A percentile compares a stretch with the other conserved stretches of the same genome.
Evolutionary conservation across 2,113 vertebrate genomes (phyloP).

Genomic region (Myiopsitta monachus): DNA sequence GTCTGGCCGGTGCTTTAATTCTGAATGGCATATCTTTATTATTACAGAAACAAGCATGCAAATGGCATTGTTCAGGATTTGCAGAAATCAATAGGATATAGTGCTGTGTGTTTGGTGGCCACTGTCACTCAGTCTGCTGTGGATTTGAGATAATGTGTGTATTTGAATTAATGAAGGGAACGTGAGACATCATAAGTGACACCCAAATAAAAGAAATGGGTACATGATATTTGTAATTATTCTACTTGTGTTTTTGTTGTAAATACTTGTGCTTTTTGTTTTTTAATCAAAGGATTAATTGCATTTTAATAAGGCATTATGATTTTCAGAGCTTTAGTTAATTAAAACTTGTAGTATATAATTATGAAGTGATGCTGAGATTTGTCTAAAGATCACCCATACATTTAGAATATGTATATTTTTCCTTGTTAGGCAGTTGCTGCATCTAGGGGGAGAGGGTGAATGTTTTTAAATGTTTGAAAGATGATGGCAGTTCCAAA

Average conservation of each 20-base stretch:
- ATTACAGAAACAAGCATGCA: conserved; percentile 99
- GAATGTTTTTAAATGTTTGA: conserved; percentile 61
- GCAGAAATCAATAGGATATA: conserved; percentile 99
- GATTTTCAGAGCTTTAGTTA: conserved; percentile 88
- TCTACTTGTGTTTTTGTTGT: conserved; percentile 99
- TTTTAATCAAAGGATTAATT: conserved; percentile 99
- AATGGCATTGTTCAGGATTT: conserved; percentile 99
- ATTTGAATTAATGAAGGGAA: conserved; percentile 99
- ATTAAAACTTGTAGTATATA: conserved; percentile 89
- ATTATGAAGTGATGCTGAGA: conserved; percentile 88
- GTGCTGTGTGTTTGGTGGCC: conserved; percentile 97
- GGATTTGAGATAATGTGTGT: conserved; percentile 99
- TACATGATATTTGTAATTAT: conserved; percentile 99
- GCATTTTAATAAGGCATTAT: conserved; percentile 99
- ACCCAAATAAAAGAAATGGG: conserved; percentile 99
- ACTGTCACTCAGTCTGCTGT: conserved; percentile 99
- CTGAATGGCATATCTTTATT: conserved; percentile 99
- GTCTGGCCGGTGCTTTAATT: conserved; percentile 99
- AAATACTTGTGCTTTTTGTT: conserved; percentile 99
- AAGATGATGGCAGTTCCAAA: conserved; percentile 56
- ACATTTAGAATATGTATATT: conserved; percentile 80
- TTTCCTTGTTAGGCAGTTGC: conserved; percentile 73
- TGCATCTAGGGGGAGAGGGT: conserved; percentile 7
- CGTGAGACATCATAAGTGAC: conserved; percentile 99
- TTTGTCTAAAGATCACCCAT: conserved; percentile 85